A percentile compares a stretch with the other conserved stretches of the same genome.
These are phyloP conservation scores for Apistogramma diplotaenia DNA, from an alignment of 2,113 vertebrate genomes.

Conservation along the genomic window DNA sequence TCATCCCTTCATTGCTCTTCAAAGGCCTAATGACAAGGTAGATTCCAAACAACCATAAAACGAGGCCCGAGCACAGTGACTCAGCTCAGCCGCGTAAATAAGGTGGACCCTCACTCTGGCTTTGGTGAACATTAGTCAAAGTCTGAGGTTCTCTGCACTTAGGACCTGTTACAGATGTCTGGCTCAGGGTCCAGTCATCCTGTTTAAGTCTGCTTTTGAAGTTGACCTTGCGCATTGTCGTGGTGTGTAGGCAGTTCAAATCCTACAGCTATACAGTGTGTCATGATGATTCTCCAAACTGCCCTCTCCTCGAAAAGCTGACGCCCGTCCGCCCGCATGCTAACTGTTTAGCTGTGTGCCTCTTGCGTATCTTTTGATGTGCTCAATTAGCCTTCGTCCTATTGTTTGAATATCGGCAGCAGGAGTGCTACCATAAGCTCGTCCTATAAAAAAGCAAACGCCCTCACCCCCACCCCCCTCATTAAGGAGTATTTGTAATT, in stretches of 20 bases:
- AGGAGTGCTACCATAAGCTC: slow-evolving; percentile 40
- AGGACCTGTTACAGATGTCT: slow-evolving; percentile 74
- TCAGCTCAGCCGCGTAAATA: slow-evolving; percentile 76
- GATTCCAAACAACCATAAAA: slow-evolving; percentile 77
- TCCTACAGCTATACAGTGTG: slow-evolving; percentile 10
- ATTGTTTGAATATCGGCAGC: slow-evolving; percentile 63
- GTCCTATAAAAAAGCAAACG: slow-evolving; percentile 34
- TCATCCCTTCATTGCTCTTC: slow-evolving; percentile 77
- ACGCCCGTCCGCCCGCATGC: slow-evolving; percentile 14
- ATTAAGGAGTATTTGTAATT: slow-evolving; percentile 71
- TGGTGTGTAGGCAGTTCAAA: slow-evolving; percentile 20
- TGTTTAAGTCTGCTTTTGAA: slow-evolving; percentile 71
- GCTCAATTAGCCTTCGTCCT: slow-evolving; percentile 41
- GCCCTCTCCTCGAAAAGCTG: background rate
- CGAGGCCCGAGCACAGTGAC: slow-evolving; percentile 67
- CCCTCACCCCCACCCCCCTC: background rate
- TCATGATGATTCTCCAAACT: slow-evolving; percentile 35
- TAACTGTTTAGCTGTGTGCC: slow-evolving; percentile 46
- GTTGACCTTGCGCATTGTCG: slow-evolving; percentile 58
- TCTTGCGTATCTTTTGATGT: slow-evolving; percentile 61
- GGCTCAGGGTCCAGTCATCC: slow-evolving; percentile 64
- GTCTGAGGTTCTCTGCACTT: slow-evolving; percentile 69
- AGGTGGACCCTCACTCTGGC: slow-evolving; percentile 59
- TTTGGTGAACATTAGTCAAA: slow-evolving; percentile 68
- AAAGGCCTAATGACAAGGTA: slow-evolving; percentile 83